Evolutionary conservation across 1,140 invertebrate genomes (phyloP).

Genomic region (Drosophila cardini): DNA sequence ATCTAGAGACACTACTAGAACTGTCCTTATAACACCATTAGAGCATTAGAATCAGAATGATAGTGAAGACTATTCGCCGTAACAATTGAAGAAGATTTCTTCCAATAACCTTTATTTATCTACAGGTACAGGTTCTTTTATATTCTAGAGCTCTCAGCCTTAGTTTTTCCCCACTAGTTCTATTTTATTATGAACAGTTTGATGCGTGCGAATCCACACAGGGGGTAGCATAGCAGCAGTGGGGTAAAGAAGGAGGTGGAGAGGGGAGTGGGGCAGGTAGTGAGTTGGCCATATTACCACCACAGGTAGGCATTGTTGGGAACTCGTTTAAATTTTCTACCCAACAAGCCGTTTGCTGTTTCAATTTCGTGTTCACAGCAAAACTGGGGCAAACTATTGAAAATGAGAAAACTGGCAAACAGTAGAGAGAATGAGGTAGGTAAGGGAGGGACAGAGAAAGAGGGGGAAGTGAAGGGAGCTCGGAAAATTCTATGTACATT

Average conservation of each 20-base stretch:
- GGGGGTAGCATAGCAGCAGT: background rate
- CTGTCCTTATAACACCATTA: too few species aligned
- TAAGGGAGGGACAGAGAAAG: background rate
- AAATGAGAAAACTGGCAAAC: conserved; percentile 29
- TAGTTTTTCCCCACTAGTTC: background rate
- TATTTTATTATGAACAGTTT: conserved; percentile 82
- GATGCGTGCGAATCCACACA: conserved; percentile 61
- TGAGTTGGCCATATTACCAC: background rate
- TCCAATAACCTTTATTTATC: too few species aligned
- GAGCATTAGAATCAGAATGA: too few species aligned
- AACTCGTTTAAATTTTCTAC: conserved; percentile 49
- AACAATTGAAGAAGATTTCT: too few species aligned
- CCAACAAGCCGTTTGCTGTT: conserved; percentile 53
- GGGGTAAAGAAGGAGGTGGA: too few species aligned
- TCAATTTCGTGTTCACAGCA: conserved; percentile 50
- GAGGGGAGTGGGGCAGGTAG: background rate
- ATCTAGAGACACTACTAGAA: too few species aligned
- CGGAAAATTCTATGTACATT: background rate
- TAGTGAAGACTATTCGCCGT: too few species aligned
- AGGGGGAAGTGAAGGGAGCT: background rate
- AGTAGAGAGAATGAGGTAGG: too few species aligned
- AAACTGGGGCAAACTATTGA: conserved; percentile 37
- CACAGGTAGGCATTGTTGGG: conserved; percentile 46
- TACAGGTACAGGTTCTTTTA: too few species aligned
- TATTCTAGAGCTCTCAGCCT: too few species aligned